These are phyloP conservation scores for Aleiodes testaceus DNA, from an alignment of 2,888 invertebrate species.

Conservation along the genomic window DNA sequence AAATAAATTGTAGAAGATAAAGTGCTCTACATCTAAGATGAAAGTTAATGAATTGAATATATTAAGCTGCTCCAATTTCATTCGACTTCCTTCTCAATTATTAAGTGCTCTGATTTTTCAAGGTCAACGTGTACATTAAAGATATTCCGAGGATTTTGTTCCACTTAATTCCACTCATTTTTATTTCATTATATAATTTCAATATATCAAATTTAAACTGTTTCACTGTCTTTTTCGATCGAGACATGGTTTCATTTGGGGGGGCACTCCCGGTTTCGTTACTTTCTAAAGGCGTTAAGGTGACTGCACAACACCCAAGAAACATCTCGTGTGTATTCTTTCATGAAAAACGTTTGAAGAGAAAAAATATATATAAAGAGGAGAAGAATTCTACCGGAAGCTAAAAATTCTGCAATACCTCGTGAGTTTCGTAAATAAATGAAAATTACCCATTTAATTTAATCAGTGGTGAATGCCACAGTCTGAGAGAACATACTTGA, in stretches of 20 bases:
- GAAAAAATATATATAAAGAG: constrained; percentile 32
- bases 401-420: constrained; percentile 32
- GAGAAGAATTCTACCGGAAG: constrained; percentile 43
- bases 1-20: neutral
- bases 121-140: constrained; percentile 6
- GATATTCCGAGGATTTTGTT: neutral
- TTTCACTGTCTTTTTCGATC: constrained; percentile 31
- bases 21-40: neutral
- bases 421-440: constrained; percentile 28
- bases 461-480: neutral
- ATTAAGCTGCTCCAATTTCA: neutral
- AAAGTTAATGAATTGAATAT: neutral
- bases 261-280: constrained; percentile 45
- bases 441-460: constrained; percentile 17
- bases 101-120: neutral
- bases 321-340: constrained; percentile 20
- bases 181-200: neutral
- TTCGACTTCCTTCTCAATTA: neutral
- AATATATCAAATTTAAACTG: neutral
- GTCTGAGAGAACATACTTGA: neutral
- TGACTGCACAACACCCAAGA: constrained; percentile 54
- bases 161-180: neutral
- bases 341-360: constrained; percentile 4
- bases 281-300: constrained; percentile 69
- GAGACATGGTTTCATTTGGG: constrained; percentile 32